Percentiles rank a stretch among this genome's conserved stretches.
Conservation (phyloP, 2,113 vertebrate genomes). For the Cepphus grylle region DNA sequence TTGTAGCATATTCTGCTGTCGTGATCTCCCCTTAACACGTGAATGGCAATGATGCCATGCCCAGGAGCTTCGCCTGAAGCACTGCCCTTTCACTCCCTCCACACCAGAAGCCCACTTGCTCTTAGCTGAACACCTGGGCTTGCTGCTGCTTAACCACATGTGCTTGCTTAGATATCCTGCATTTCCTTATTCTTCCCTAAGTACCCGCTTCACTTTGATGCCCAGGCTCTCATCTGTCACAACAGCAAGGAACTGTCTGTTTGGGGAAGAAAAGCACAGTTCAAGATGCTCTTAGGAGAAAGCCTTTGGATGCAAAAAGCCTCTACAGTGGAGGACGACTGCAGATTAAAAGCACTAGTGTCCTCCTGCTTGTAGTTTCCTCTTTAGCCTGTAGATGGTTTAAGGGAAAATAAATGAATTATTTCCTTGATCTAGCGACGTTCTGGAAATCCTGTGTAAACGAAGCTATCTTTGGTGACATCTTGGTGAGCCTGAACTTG, state of each 20-base stretch:
- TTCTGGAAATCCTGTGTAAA: background rate
- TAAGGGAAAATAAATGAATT: background rate
- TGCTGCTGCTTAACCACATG: background rate
- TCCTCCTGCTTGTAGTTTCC: background rate
- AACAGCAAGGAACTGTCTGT: background rate
- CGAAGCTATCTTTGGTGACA: background rate
- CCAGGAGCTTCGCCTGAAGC: background rate
- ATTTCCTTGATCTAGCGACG: background rate
- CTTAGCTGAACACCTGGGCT: background rate
- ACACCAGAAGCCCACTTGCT: background rate
- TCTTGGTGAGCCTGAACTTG: background rate
- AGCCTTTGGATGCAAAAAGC: background rate
- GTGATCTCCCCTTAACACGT: fast-evolving
- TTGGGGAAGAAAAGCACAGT: background rate
- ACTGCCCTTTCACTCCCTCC: background rate
- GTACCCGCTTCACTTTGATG: background rate
- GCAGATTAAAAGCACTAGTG: background rate
- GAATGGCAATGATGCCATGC: fast-evolving
- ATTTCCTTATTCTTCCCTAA: background rate
- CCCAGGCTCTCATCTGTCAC: background rate
- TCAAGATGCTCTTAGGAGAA: background rate
- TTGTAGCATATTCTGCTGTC: background rate
- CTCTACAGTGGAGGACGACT: fast-evolving
- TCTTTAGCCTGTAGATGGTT: background rate
- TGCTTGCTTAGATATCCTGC: background rate